Evolutionary conservation across 2,797 vertebrate genomes (phyloP).

Genomic region (Dendrocincla fuliginosa): DNA sequence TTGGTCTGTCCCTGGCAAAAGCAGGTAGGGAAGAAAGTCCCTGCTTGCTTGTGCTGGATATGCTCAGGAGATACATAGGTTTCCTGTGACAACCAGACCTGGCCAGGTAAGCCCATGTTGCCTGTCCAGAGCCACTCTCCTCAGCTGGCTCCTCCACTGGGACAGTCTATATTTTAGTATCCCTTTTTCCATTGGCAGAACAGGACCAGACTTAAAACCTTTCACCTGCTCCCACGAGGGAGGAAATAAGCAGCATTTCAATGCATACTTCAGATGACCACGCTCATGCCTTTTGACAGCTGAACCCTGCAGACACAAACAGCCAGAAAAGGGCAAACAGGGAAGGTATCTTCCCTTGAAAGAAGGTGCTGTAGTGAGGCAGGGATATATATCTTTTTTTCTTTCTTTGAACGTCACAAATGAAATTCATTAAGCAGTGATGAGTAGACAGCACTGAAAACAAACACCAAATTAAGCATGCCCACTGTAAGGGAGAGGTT

Average conservation of each 20-base stretch:
- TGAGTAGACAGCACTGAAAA: conserved; percentile 30
- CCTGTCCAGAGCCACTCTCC: neutral
- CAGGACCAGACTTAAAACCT: neutral
- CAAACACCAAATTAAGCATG: conserved; percentile 40
- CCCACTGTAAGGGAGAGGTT: neutral
- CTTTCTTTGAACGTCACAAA: neutral
- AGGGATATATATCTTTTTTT: neutral
- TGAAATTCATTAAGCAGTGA: conserved; percentile 34
- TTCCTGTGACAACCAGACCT: neutral
- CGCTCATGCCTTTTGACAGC: neutral
- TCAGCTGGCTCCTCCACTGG: fast-evolving
- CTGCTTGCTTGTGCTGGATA: neutral
- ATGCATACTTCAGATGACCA: neutral
- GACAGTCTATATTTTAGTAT: neutral
- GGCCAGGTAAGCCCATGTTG: neutral
- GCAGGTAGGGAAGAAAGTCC: neutral
- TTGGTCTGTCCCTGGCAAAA: neutral
- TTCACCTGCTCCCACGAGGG: neutral
- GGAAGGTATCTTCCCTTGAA: neutral
- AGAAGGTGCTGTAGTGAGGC: neutral
- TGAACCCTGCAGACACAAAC: neutral
- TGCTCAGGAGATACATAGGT: neutral
- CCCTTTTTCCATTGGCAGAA: neutral
- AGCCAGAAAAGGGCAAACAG: neutral
- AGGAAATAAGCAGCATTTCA: neutral